These are phyloP conservation scores for Hyperoodon ampullatus DNA, from an alignment of 2,113 vertebrate genomes.

Conservation along the genomic window DNA sequence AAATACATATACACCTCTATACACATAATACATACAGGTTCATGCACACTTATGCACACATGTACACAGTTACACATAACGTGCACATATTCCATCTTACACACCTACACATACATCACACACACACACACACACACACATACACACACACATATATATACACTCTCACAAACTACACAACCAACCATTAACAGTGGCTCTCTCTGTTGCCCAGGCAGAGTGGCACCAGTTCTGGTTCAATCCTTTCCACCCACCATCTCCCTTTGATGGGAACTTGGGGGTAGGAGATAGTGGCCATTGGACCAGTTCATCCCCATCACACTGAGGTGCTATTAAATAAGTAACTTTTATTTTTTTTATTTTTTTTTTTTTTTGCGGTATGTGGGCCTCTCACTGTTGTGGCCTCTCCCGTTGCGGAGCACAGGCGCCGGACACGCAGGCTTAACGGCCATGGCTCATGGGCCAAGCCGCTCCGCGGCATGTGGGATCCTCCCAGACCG, in stretches of 20 bases:
- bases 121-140: too few relatives aligned
- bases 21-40: neutral
- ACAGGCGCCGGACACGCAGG: too few relatives aligned
- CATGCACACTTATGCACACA: neutral
- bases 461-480: too few relatives aligned
- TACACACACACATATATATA: rapidly evolving
- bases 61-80: neutral
- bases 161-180: too few relatives aligned
- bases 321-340: neutral
- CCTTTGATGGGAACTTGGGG: neutral
- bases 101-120: neutral
- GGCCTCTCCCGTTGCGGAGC: too few relatives aligned
- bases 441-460: too few relatives aligned
- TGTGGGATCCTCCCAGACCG: too few relatives aligned
- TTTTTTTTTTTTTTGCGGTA: too few relatives aligned
- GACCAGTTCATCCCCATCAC: neutral
- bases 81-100: neutral
- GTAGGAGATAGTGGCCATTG: neutral
- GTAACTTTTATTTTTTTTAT: neutral
- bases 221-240: neutral
- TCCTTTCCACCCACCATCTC: neutral
- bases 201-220: neutral
- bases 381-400: too few relatives aligned
- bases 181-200: neutral
- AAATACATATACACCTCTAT: neutral